phyloP scores from a whole-genome alignment of 1,140 invertebrate species.

The Maniola jurtina region DNA sequence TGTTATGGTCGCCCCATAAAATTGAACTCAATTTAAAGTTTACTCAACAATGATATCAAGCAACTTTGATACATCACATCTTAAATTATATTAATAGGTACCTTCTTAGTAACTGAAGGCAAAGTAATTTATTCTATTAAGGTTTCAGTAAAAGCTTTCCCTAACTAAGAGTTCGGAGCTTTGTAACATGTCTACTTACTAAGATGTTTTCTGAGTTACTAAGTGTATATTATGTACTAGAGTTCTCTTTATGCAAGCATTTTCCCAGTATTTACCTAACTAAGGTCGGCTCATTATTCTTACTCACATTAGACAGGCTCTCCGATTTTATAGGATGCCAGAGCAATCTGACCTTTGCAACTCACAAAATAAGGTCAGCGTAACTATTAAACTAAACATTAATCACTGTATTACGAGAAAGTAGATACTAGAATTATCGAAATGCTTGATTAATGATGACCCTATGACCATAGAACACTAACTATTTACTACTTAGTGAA shows the following conservation, averaged over 20 bases:
- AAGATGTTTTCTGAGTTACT: neutral
- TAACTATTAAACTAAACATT: no score
- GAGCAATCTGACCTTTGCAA: neutral
- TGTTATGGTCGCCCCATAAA: no score
- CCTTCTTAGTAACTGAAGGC: conserved; percentile 14
- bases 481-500: no score
- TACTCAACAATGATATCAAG: conserved; percentile 7
- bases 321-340: neutral
- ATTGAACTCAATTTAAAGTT: neutral
- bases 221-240: neutral
- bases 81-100: conserved; percentile 11
- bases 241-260: neutral
- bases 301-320: neutral
- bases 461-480: no score
- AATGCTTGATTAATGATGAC: no score
- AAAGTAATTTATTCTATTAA: conserved; percentile 18
- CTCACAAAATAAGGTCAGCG: no score
- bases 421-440: no score
- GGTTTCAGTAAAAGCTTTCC: conserved; percentile 10
- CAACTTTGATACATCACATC: conserved; percentile 8
- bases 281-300: neutral
- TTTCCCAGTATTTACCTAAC: neutral
- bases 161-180: conserved; percentile 11
- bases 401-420: no score
- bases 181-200: conserved; percentile 4